phyloP scores from a whole-genome alignment of 2,113 vertebrate genomes.

The Dendrocopos noguchii region DNA sequence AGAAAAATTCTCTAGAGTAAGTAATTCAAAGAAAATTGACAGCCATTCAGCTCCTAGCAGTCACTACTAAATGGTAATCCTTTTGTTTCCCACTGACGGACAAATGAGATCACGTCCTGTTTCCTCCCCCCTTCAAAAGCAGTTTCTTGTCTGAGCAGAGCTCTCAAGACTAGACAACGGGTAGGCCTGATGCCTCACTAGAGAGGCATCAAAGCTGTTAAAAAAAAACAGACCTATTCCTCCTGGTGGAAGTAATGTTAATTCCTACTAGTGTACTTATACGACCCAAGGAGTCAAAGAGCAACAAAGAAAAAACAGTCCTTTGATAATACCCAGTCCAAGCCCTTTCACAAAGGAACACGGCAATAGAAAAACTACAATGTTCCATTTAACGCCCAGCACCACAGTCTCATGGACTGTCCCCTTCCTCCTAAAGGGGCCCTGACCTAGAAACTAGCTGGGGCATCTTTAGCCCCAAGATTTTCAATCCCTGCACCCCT shows the following conservation, averaged over 20 bases:
- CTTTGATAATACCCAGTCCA: background rate
- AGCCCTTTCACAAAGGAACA: background rate
- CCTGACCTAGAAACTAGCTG: background rate
- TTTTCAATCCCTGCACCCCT: background rate
- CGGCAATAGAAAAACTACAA: fast-evolving
- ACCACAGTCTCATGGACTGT: fast-evolving
- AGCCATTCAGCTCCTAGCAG: background rate
- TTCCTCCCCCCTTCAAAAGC: constrained; percentile 5
- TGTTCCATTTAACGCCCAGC: fast-evolving
- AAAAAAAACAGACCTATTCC: background rate
- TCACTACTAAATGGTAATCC: background rate
- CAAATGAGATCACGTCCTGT: constrained; percentile 53
- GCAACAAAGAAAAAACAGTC: fast-evolving
- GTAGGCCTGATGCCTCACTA: background rate
- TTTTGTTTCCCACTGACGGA: constrained; percentile 26
- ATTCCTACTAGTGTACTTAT: fast-evolving
- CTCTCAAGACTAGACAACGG: background rate
- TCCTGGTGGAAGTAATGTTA: background rate
- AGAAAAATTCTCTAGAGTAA: background rate
- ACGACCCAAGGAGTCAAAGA: background rate
- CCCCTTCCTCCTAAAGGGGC: background rate
- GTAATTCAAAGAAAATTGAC: background rate
- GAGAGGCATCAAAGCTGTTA: background rate
- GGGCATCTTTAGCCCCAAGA: background rate
- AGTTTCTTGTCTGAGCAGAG: background rate